Evolutionary conservation across 2,888 invertebrate species (phyloP).

Genomic region (Ryuthela nishihirai): DNA sequence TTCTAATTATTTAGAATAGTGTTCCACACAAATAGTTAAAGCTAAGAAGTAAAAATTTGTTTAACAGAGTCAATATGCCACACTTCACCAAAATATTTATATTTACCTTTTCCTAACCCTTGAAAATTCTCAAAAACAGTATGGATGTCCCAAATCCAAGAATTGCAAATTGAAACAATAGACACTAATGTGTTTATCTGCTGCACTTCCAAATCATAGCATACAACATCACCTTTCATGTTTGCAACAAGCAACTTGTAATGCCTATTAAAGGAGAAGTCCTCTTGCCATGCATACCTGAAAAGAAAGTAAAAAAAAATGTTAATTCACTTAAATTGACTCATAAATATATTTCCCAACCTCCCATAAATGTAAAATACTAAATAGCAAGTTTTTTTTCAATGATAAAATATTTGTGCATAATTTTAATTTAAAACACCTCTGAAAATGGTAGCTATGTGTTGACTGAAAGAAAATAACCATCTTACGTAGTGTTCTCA

Average conservation of each 20-base stretch:
- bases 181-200: neutral
- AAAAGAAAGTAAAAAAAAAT: too few species aligned
- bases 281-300: conserved; percentile 31
- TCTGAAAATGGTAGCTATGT: too few species aligned
- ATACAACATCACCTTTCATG: conserved; percentile 10
- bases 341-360: too few species aligned
- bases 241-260: conserved; percentile 10
- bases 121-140: conserved; percentile 20
- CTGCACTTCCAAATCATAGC: conserved; percentile 9
- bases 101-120: conserved; percentile 20
- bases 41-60: neutral
- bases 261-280: conserved; percentile 10
- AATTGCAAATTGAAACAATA: neutral
- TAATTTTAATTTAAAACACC: too few species aligned
- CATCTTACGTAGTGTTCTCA: too few species aligned
- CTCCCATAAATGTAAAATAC: too few species aligned
- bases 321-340: too few species aligned
- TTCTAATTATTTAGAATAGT: neutral
- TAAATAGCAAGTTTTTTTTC: too few species aligned
- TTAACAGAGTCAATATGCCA: neutral
- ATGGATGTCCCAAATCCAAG: conserved; percentile 13
- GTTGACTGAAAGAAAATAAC: too few species aligned
- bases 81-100: neutral
- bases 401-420: too few species aligned
- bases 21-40: neutral